These are phyloP conservation scores for Trachythela sp. DNA, from an alignment of 64 coral and sea anemone species.

Conservation along the genomic window DNA sequence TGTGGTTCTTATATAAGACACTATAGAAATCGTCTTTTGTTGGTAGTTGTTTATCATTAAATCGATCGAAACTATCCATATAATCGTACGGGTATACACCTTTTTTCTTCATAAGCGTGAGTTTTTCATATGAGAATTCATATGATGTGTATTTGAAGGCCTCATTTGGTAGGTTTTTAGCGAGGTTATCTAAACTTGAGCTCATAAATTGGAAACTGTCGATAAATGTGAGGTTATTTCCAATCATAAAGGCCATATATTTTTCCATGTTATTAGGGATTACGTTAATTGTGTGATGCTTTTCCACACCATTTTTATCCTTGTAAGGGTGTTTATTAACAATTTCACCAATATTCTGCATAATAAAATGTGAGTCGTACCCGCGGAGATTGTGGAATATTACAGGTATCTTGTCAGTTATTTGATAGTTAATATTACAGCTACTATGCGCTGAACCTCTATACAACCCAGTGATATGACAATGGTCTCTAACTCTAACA, in stretches of 20 bases:
- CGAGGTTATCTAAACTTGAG: neutral
- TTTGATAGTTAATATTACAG: neutral
- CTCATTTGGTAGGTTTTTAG: neutral
- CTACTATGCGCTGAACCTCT: neutral
- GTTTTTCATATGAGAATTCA: neutral
- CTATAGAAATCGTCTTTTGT: neutral
- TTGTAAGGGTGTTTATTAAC: neutral
- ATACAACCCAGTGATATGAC: neutral
- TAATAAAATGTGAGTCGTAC: neutral
- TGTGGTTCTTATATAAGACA: neutral
- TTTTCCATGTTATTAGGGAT: conserved; percentile 15
- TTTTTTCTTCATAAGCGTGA: neutral
- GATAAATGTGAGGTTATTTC: neutral
- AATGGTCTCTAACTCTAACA: conserved; percentile 1
- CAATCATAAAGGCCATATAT: conserved; percentile 3
- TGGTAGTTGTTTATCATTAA: neutral
- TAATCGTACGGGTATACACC: neutral
- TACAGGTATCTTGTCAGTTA: neutral
- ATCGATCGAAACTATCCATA: neutral
- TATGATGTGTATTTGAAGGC: neutral
- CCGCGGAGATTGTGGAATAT: neutral
- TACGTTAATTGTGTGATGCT: neutral
- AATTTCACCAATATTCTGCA: neutral
- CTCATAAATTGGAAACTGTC: conserved; percentile 24
- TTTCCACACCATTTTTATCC: neutral